Evolutionary conservation across 1,140 invertebrate species (phyloP).

Genomic region (Gryon sp.): DNA sequence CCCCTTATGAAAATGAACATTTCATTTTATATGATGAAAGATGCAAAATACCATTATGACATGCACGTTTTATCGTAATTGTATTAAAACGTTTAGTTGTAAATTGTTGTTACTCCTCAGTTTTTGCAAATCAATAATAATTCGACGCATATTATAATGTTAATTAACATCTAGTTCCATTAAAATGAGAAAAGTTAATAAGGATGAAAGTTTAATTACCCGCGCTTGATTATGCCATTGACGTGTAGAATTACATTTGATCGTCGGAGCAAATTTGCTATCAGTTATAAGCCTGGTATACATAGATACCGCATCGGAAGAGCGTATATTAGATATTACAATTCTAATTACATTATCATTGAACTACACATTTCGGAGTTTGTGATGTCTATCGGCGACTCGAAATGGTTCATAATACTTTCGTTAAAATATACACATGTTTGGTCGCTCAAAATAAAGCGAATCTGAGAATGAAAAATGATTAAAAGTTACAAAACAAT

Average conservation of each 20-base stretch:
- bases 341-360: conserved; percentile 33
- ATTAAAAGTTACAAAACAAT: too few species aligned
- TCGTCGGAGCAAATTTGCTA: conserved; percentile 33
- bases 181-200: neutral
- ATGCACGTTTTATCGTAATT: too few species aligned
- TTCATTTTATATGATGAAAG: too few species aligned
- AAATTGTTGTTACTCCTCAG: too few species aligned
- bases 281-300: conserved; percentile 52
- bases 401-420: conserved; percentile 30
- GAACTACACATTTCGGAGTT: conserved; percentile 36
- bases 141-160: too few species aligned
- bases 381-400: conserved; percentile 11
- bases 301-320: conserved; percentile 33
- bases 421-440: conserved; percentile 31
- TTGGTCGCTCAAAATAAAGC: conserved; percentile 6
- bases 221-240: conserved; percentile 38
- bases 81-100: too few species aligned
- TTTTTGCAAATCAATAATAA: too few species aligned
- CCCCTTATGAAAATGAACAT: too few species aligned
- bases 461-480: too few species aligned
- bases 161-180: too few species aligned
- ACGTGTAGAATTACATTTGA: conserved; percentile 14
- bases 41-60: too few species aligned
- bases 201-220: neutral
- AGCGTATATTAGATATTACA: conserved; percentile 36